Evolutionary conservation across 2,113 vertebrate species (phyloP).

Genomic region (Hystrix cristata): DNA sequence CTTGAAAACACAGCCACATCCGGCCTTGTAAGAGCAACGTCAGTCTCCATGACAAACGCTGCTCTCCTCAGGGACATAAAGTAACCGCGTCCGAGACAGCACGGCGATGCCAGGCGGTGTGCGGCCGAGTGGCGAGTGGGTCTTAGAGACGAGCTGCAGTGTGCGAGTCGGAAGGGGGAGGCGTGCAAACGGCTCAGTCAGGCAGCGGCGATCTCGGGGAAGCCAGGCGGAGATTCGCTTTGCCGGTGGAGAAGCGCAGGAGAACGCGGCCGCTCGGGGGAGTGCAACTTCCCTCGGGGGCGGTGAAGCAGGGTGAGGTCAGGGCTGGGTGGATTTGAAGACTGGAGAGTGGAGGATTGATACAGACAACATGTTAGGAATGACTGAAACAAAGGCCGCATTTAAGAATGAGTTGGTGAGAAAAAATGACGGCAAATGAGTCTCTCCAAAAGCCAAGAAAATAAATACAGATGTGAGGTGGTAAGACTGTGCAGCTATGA

Average conservation of each 20-base stretch:
- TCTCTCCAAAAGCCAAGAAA: not conserved
- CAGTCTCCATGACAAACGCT: not conserved
- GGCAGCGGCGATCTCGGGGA: not conserved
- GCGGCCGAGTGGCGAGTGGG: not conserved
- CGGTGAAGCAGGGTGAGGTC: not conserved
- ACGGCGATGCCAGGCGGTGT: too few species aligned
- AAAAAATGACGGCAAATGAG: not conserved
- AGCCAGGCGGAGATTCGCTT: not conserved
- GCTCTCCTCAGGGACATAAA: not conserved
- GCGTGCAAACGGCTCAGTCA: fast-evolving
- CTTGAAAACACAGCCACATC: fast-evolving
- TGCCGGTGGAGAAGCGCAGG: not conserved
- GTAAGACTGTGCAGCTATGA: not conserved
- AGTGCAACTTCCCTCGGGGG: not conserved
- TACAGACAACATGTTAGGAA: not conserved
- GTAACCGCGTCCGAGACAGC: too few species aligned
- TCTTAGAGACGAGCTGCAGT: too few species aligned
- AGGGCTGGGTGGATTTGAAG: not conserved
- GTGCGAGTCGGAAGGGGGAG: not conserved
- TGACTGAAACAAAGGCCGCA: not conserved
- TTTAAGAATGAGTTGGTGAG: not conserved
- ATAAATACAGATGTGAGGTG: not conserved
- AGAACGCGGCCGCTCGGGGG: too few species aligned
- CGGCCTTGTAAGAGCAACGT: not conserved
- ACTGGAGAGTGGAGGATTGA: not conserved